phyloP scores from a whole-genome alignment of 2,888 invertebrate species.

The Tridacna crocea region DNA sequence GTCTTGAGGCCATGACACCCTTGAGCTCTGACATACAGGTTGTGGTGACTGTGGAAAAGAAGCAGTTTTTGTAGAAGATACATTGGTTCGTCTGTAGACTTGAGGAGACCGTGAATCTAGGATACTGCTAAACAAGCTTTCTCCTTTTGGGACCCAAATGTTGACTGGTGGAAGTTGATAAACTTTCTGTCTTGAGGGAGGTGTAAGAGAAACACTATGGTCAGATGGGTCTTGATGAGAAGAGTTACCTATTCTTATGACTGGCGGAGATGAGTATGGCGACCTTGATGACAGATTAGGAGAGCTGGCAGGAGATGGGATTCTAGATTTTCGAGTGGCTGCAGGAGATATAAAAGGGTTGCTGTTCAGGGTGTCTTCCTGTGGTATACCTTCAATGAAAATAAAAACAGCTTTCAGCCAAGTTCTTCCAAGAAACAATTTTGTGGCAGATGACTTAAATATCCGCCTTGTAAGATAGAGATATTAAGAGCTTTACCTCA shows the following conservation, averaged over 20 bases:
- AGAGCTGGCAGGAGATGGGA: constrained; percentile 59
- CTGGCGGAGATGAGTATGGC: constrained; percentile 32
- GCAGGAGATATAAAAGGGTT: background rate
- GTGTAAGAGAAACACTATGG: constrained; percentile 13
- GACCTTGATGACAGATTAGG: constrained; percentile 45
- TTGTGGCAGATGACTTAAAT: no score
- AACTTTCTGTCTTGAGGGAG: constrained; percentile 31
- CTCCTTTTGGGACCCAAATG: constrained; percentile 56
- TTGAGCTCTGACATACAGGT: constrained; percentile 24
- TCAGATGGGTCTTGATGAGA: constrained; percentile 21
- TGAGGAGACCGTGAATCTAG: constrained; percentile 62
- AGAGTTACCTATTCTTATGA: constrained; percentile 50
- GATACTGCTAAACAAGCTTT: constrained; percentile 53
- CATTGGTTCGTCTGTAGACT: constrained; percentile 48
- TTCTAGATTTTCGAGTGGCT: constrained; percentile 18
- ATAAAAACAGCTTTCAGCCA: background rate
- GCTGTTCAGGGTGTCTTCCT: background rate
- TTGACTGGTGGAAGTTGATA: constrained; percentile 58
- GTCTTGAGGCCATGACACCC: constrained; percentile 57
- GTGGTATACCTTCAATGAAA: background rate
- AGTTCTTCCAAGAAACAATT: no score
- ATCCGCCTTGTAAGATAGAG: no score
- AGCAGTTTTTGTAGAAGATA: constrained; percentile 34
- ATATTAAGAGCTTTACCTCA: no score
- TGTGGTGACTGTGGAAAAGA: constrained; percentile 43